phyloP scores from a whole-genome alignment of 2,888 invertebrate species.

The Eremobia ochroleuca region DNA sequence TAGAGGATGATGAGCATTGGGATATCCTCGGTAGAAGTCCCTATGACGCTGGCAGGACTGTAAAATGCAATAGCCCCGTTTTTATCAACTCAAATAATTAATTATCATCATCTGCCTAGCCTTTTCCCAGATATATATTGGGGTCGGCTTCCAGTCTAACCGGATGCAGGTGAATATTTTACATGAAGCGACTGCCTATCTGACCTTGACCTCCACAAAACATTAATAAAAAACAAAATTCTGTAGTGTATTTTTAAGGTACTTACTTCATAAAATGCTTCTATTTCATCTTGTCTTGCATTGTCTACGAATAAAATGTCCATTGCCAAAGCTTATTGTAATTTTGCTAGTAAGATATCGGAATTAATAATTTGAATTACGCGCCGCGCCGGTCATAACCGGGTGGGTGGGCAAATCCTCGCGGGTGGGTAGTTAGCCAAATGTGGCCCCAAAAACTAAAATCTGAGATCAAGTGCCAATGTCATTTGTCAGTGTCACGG shows the following conservation, averaged over 20 bases:
- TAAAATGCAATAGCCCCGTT: neutral
- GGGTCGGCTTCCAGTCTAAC: too few species aligned
- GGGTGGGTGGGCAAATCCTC: too few species aligned
- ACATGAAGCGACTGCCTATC: too few species aligned
- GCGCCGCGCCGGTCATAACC: slow-evolving; percentile 20
- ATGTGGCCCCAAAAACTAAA: neutral
- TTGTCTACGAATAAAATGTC: slow-evolving; percentile 83
- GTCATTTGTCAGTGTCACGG: neutral
- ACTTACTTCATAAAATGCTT: slow-evolving; percentile 86
- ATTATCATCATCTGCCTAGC: too few species aligned
- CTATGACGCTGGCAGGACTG: slow-evolving; percentile 91
- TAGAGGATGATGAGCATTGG: slow-evolving; percentile 91
- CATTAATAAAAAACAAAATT: neutral
- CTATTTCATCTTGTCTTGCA: slow-evolving; percentile 84
- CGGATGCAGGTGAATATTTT: too few species aligned
- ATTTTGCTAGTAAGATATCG: slow-evolving; percentile 29
- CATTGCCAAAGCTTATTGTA: slow-evolving; percentile 64
- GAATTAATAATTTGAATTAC: slow-evolving; percentile 35
- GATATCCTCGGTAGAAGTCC: slow-evolving; percentile 92
- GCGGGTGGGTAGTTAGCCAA: neutral
- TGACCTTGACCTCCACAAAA: too few species aligned
- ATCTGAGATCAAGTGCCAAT: neutral
- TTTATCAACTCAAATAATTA: neutral
- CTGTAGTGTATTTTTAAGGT: neutral
- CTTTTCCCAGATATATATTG: too few species aligned